Evolutionary conservation across 2,113 vertebrate species (phyloP).

Genomic region (Perognathus longimembris): DNA sequence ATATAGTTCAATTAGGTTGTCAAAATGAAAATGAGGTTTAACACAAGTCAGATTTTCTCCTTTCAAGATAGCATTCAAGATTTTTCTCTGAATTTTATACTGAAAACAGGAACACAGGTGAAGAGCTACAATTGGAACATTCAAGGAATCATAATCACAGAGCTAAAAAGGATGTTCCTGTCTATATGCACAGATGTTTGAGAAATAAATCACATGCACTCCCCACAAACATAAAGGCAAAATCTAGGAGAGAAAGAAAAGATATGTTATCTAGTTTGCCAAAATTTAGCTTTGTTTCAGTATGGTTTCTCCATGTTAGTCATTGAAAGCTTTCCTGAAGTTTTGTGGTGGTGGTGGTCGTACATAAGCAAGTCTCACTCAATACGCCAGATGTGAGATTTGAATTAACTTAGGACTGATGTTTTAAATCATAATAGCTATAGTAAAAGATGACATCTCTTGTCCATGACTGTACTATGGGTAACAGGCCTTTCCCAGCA

Average conservation of each 20-base stretch:
- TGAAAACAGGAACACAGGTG: constrained; percentile 21
- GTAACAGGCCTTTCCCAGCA: not conserved
- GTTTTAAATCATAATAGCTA: not conserved
- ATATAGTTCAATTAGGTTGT: constrained; percentile 72
- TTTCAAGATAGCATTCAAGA: constrained; percentile 42
- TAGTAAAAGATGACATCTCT: not conserved
- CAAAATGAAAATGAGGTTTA: constrained; percentile 68
- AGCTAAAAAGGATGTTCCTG: constrained; percentile 27
- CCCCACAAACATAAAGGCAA: constrained; percentile 10
- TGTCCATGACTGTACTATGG: not conserved
- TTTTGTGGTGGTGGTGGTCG: not conserved
- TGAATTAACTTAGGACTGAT: not conserved
- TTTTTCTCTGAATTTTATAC: constrained; percentile 56
- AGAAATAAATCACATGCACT: constrained; percentile 27
- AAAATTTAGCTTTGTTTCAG: not conserved
- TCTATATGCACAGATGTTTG: constrained; percentile 49
- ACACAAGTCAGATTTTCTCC: constrained; percentile 61
- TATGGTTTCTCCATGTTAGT: not conserved
- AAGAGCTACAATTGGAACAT: not conserved
- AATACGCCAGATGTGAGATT: not conserved
- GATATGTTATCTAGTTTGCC: not conserved
- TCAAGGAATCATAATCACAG: constrained; percentile 10
- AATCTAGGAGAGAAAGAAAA: not conserved
- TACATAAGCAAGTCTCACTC: not conserved
- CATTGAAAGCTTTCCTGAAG: not conserved